A percentile compares a stretch with the other conserved stretches of the same genome.
Conservation (phyloP, 2,888 invertebrate genomes). For the Epinotia ramella region DNA sequence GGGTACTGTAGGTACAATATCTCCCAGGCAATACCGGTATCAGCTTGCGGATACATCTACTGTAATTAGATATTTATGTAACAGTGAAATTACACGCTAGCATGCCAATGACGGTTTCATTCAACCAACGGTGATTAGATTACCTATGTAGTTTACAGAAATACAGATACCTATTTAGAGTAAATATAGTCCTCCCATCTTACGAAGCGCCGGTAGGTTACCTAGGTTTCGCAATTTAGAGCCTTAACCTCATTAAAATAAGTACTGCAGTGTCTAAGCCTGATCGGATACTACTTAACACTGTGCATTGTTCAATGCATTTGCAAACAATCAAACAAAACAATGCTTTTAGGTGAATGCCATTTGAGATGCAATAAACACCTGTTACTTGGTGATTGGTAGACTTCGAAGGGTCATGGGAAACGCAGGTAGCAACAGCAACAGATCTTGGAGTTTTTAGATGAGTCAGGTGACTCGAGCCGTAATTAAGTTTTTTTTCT, state of each 20-base stretch:
- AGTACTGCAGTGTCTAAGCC: not conserved
- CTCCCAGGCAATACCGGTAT: constrained; percentile 17
- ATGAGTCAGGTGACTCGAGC: not conserved
- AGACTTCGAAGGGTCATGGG: constrained; percentile 9
- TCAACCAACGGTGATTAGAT: constrained; percentile 7
- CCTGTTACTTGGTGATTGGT: constrained; percentile 14
- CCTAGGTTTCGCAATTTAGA: not conserved
- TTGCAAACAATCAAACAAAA: constrained; percentile 33
- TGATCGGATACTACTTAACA: constrained; percentile 14
- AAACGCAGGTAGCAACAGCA: constrained; percentile 3
- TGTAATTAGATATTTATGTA: constrained; percentile 45
- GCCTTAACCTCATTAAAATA: not conserved
- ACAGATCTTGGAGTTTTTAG: not conserved
- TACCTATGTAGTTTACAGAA: not conserved
- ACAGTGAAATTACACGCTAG: constrained; percentile 31
- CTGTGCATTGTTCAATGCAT: constrained; percentile 26
- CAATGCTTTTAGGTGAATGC: constrained; percentile 36
- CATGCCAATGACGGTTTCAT: constrained; percentile 27
- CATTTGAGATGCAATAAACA: constrained; percentile 26
- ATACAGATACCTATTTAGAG: not conserved
- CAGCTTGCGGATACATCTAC: constrained; percentile 22
- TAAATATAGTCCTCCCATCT: constrained; percentile 8
- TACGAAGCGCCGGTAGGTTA: not conserved
- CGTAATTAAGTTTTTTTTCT: not conserved
- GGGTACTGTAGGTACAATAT: constrained; percentile 21